Percentiles rank a stretch among this genome's conserved stretches.
These are phyloP conservation scores for Maccullochella peelii DNA, from an alignment of 2,113 vertebrate species.

Conservation along the genomic window DNA sequence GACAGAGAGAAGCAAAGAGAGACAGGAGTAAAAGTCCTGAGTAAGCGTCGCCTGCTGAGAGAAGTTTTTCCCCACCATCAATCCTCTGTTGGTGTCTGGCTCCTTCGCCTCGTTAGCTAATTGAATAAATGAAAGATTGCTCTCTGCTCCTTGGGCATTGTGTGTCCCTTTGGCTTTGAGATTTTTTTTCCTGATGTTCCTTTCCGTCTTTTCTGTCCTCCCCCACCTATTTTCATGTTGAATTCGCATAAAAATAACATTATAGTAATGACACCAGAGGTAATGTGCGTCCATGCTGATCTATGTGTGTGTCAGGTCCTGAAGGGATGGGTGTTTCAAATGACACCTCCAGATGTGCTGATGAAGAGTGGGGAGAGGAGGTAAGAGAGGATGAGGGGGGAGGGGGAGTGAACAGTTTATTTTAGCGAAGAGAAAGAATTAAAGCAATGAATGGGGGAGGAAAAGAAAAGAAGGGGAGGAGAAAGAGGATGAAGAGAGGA, in stretches of 20 bases:
- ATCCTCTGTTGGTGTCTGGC: conserved; percentile 76
- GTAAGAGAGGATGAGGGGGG: background rate
- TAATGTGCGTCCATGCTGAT: conserved; percentile 55
- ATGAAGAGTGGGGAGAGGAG: conserved; percentile 10
- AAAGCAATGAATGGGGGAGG: background rate
- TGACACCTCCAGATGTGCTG: conserved; percentile 64
- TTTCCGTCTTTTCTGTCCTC: conserved; percentile 34
- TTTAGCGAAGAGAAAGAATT: conserved; percentile 5
- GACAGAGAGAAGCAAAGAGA: conserved; percentile 29
- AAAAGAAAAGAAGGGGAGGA: background rate
- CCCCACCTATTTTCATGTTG: conserved; percentile 40
- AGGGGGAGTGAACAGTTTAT: background rate
- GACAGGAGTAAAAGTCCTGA: conserved; percentile 76
- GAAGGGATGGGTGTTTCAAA: conserved; percentile 43
- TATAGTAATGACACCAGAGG: conserved; percentile 57
- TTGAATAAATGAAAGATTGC: conserved; percentile 90
- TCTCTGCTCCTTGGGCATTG: conserved; percentile 77
- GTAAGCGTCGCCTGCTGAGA: conserved; percentile 81
- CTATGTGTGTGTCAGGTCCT: conserved; percentile 29
- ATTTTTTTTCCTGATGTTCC: conserved; percentile 14
- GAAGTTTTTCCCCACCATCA: conserved; percentile 79
- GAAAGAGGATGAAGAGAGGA: background rate
- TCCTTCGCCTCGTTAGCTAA: conserved; percentile 84
- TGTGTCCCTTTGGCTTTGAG: conserved; percentile 52
- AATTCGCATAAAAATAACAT: conserved; percentile 68